Base-by-base conservation (phyloP, 2,113 vertebrate genomes). In the Meriones unguiculatus region DNA sequence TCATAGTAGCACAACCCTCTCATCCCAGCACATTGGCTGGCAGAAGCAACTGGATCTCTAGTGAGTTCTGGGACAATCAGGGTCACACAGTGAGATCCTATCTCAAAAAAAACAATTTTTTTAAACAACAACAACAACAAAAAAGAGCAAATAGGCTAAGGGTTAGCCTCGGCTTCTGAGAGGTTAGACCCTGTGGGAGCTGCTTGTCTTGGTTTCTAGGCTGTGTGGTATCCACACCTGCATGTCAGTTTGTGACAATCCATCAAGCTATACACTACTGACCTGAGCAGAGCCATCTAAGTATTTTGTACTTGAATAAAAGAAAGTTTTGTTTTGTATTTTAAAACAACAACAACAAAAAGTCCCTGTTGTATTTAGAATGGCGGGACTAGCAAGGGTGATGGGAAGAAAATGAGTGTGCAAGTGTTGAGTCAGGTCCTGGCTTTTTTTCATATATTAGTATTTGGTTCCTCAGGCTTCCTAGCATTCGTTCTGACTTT, bases 251-350 rank as follows among this genome's bases (percentile, higher is more conserved):
- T 54, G 67, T 38, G 20, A 87, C 64, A 75, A 62, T 72, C 35
- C 38, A 87, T 11, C 46, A 25, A 80, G 32, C n/a, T 46, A 11
- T 14, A 14, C 38, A 28, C 15, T 46, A 0, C 28, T 6, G 25
- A 65, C 52, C 0, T 35, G 54, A 52, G 78, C 64, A 24, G 9
- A 62, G 35, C 41, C 24, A 20, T 85, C 72, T 64, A 0, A 17
- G 59, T 82, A 24, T 84, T 87, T 94, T 77, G 59, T 57, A 73
- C 18, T 72, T 18, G 7, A 57, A n/a, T 78, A 69, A 78, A 89
- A 70, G 70, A 32, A 95, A 88, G 46, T 46, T 95, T 76, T 6
- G 72, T 77, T 89, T 84, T 50, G 22, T 78, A n/a, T 50, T 81
- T 93, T 54, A 57, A 77, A 67, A 46, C 52, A 52, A 30, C 57